Evolutionary conservation across 2,797 vertebrate species (phyloP), one percentile per base, ranked within the genome.

Genomic region (Poeciliopsis presidionis): DNA sequence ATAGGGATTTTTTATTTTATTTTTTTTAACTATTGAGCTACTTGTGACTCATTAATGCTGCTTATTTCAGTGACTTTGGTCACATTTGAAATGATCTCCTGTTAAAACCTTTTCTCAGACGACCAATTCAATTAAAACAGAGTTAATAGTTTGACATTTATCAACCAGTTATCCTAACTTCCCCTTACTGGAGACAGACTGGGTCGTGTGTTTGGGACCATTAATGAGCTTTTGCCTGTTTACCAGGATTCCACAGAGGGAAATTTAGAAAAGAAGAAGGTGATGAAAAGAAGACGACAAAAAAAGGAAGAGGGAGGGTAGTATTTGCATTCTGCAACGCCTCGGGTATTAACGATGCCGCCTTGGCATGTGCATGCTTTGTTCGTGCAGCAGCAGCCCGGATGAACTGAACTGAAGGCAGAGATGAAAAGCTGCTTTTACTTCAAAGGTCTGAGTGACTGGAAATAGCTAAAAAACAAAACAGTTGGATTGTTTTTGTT

Each of bases 401-500:
- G 87, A 90, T 89, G 88, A 28, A 41, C 81, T 0, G 20, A 80
- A 49, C 74, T 59, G 69, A 78, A 76, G 75, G 30, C 78, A 0
- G 28, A 86, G 76, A 89, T 85, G 81, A 90, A 84, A 87, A 79
- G 84, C 81, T 77, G 84, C 91, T 89, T 93, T 89, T 28, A 76
- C 14, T 45, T 85, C 71, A 65, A 76, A 82, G 59, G 76, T 82
- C 59, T 47, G 78, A 76, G 79, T 0, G 72, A 77, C 75, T 30
- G 7, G 71, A 90, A 81, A 73, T 81, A 86, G 67, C 86, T 88
- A 65, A 75, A 63, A 74, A 33, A 70, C 79, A 76, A 28, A 87
- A 84, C 87, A 80, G 79, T 74, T 71, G 30, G 46, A 79, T 88
- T 94, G 88, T 91, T 91, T 89, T 88, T 61, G 76, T 74, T 88